Evolutionary conservation across 2,888 invertebrate genomes (phyloP).

Genomic region (Drosophila eohydei): DNA sequence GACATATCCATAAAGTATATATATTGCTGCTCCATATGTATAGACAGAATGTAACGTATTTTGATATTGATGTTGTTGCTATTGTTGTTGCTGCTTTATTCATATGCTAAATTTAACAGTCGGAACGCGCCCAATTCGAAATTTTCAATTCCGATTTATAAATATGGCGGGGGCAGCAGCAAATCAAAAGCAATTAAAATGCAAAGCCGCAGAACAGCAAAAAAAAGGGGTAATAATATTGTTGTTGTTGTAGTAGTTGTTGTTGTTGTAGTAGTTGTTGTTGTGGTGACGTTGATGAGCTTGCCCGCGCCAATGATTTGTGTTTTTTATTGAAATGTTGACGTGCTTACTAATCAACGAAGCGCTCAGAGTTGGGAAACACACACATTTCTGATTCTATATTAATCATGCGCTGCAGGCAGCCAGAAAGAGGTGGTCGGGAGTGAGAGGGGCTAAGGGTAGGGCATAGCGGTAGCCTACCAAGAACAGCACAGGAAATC

Average conservation of each 20-base stretch:
- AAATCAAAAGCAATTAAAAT: conserved; percentile 79
- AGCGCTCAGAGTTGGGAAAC: conserved; percentile 62
- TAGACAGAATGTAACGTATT: conserved; percentile 33
- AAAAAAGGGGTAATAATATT: conserved; percentile 39
- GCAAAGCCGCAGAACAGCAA: conserved; percentile 64
- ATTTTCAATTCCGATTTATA: conserved; percentile 51
- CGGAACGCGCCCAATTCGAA: conserved; percentile 69
- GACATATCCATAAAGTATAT: conserved; percentile 9
- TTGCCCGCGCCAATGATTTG: conserved; percentile 62
- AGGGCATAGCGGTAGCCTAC: conserved; percentile 3
- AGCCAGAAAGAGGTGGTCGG: conserved; percentile 4
- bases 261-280: conserved; percentile 24
- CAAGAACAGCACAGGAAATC: conserved; percentile 59
- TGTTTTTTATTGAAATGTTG: conserved; percentile 69
- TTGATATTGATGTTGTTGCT: conserved; percentile 9
- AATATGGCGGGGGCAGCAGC: conserved; percentile 72
- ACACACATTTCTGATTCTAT: conserved; percentile 55
- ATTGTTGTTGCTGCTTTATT: conserved; percentile 22
- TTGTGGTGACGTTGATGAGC: conserved; percentile 66
- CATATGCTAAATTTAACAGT: conserved; percentile 63
- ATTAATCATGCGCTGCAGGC: conserved; percentile 75
- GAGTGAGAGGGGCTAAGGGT: background rate
- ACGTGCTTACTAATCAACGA: conserved; percentile 77
- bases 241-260: conserved; percentile 27
- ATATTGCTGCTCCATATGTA: conserved; percentile 14